Conservation (phyloP, 2,888 invertebrate genomes). For the Onthophagus sagittarius region DNA sequence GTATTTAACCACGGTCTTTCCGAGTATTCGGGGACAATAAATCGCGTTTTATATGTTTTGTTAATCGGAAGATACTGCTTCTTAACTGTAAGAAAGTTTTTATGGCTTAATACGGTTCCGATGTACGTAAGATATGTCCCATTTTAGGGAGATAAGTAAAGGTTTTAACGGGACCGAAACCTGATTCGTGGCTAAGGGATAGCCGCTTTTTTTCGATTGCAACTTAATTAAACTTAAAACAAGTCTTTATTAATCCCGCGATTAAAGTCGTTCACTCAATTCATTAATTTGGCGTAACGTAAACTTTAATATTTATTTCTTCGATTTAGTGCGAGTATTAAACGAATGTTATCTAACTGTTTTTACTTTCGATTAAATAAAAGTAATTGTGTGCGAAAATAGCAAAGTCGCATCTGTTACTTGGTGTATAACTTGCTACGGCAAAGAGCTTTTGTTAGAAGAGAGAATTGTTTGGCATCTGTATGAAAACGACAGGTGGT, state of each 20-base stretch:
- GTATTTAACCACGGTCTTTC: neutral
- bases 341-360: constrained; percentile 8
- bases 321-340: neutral
- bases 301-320: too few relatives aligned
- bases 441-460: neutral
- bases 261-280: too few relatives aligned
- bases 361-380: constrained; percentile 26
- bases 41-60: neutral
- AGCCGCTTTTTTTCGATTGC: too few relatives aligned
- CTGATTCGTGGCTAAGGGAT: too few relatives aligned
- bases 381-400: constrained; percentile 26
- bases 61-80: neutral
- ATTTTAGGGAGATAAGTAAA: neutral
- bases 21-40: neutral
- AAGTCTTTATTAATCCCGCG: neutral
- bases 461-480: neutral
- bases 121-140: neutral
- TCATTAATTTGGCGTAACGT: too few relatives aligned
- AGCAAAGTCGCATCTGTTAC: constrained; percentile 2
- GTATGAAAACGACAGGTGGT: neutral
- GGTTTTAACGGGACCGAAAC: neutral
- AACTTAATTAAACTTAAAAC: too few relatives aligned
- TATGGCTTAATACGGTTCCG: neutral
- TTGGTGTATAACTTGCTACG: neutral
- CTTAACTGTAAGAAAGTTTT: neutral